A percentile compares a stretch with the other conserved stretches of the same genome.
These are phyloP conservation scores for Sinocyclocheilus anophthalmus DNA, from an alignment of 2,113 vertebrate species.

Conservation along the genomic window DNA sequence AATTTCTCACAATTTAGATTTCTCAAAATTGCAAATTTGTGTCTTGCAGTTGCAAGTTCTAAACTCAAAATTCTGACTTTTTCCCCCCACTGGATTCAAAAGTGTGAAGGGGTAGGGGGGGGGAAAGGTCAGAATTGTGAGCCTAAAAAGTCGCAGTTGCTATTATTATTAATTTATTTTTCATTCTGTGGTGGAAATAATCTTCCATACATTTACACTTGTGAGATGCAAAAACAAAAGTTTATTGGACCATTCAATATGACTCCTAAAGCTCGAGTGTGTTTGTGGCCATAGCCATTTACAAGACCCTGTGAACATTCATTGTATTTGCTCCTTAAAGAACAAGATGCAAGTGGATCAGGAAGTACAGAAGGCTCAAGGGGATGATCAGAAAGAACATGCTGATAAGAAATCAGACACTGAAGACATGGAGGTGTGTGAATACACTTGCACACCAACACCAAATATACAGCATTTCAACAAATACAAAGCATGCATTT, in stretches of 20 bases:
- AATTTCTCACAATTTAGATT: no score
- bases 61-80: no score
- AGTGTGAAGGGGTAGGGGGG: no score
- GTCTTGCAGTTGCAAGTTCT: no score
- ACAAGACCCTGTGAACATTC: neutral
- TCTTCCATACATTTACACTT: neutral
- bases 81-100: no score
- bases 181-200: no score
- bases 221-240: neutral
- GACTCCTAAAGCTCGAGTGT: neutral
- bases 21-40: no score
- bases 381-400: constrained; percentile 74
- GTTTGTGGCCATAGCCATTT: neutral
- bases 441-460: neutral
- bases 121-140: no score
- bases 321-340: constrained; percentile 71
- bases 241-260: neutral
- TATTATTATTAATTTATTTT: no score
- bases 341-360: constrained; percentile 95
- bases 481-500: neutral
- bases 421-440: constrained; percentile 95
- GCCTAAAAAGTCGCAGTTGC: no score
- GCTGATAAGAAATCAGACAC: constrained; percentile 87
- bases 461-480: neutral
- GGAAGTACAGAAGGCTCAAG: constrained; percentile 85